A percentile compares a stretch with the other conserved stretches of the same genome.
Conservation (phyloP, 2,888 invertebrate genomes). For the Argyresthia goedartella region DNA sequence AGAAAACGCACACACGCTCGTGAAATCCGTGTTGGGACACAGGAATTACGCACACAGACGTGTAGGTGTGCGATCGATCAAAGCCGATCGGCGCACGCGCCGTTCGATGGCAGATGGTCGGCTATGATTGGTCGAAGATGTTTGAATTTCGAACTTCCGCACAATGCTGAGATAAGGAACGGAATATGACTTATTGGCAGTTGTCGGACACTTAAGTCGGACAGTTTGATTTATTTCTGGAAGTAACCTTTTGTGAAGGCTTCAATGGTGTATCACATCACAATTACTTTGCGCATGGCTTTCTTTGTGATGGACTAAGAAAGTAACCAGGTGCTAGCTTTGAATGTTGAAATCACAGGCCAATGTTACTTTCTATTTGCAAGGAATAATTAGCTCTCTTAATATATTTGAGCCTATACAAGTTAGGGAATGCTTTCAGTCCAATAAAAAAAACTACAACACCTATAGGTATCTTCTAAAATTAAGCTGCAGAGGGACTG, state of each 20-base stretch:
- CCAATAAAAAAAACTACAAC: too few relatives aligned
- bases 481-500: too few relatives aligned
- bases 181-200: constrained; percentile 44
- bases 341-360: background rate
- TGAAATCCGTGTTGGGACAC: background rate
- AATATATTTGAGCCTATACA: too few relatives aligned
- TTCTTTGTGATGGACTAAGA: constrained; percentile 16
- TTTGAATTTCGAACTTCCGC: constrained; percentile 59
- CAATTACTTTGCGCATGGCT: constrained; percentile 20
- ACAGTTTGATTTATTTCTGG: constrained; percentile 34
- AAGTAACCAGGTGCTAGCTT: constrained; percentile 4
- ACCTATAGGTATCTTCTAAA: too few relatives aligned
- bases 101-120: constrained; percentile 49
- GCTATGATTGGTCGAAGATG: constrained; percentile 50
- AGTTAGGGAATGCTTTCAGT: too few relatives aligned
- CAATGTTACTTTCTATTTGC: background rate
- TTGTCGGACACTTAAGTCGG: constrained; percentile 18
- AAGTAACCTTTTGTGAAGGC: constrained; percentile 24
- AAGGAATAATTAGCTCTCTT: too few relatives aligned
- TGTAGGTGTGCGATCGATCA: constrained; percentile 38
- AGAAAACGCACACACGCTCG: constrained; percentile 20
- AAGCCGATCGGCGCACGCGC: constrained; percentile 53
- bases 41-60: constrained; percentile 31
- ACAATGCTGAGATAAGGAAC: constrained; percentile 55
- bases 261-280: constrained; percentile 17